Evolutionary conservation across 2,113 vertebrate species (phyloP).

Genomic region (Anolis carolinensis): DNA sequence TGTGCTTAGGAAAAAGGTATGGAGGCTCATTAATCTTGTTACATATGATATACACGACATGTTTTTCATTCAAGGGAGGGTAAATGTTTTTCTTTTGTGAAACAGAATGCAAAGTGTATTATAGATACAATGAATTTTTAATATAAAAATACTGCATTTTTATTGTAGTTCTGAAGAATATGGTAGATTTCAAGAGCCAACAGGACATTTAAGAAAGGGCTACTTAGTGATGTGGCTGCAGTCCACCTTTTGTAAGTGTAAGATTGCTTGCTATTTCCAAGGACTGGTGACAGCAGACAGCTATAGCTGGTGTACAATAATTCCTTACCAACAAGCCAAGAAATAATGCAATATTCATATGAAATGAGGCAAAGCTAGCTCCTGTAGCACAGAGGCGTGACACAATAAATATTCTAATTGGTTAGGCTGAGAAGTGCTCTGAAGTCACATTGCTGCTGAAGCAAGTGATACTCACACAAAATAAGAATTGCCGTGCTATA

Average conservation of each 20-base stretch:
- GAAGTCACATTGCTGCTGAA: background rate
- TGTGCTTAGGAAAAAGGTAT: constrained; percentile 62
- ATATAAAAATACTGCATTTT: constrained; percentile 25
- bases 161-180: background rate
- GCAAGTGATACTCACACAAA: constrained; percentile 3
- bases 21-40: constrained; percentile 51
- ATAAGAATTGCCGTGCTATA: background rate
- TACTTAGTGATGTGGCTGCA: constrained; percentile 39
- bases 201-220: constrained; percentile 26
- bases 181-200: constrained; percentile 39
- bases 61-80: constrained; percentile 60
- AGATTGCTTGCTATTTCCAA: background rate
- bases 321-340: constrained; percentile 36
- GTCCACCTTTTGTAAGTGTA: constrained; percentile 16
- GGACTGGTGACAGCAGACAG: background rate
- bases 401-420: constrained; percentile 43
- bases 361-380: constrained; percentile 29
- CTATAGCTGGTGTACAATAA: constrained; percentile 26
- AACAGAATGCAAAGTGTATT: constrained; percentile 42
- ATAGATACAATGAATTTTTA: constrained; percentile 23
- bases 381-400: constrained; percentile 19
- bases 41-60: constrained; percentile 26
- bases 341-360: constrained; percentile 25
- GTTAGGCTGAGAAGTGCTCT: constrained; percentile 24
- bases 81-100: constrained; percentile 27